Evolutionary conservation across 35 echinoderm and acorn worm genomes (phyloP).

Genomic region (Nesometra sesokonis): DNA sequence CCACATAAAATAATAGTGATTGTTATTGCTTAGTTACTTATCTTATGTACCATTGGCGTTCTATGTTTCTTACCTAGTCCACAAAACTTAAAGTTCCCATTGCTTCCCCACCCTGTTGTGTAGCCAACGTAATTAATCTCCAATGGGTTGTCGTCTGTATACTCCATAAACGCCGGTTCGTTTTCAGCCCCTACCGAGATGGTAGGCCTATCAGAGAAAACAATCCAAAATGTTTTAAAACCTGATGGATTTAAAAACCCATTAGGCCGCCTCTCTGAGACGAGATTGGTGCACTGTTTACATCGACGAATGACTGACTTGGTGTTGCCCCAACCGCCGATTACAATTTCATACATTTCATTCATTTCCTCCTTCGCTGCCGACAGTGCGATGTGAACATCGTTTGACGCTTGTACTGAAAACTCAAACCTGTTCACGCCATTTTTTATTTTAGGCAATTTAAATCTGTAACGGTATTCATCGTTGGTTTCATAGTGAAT

Average conservation of each 20-base stretch:
- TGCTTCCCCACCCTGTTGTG: conserved; percentile 42
- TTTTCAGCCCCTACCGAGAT: conserved; percentile 48
- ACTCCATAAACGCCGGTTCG: conserved; percentile 45
- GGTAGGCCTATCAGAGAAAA: conserved; percentile 22
- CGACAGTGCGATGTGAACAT: conserved; percentile 59
- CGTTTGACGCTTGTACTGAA: conserved; percentile 43
- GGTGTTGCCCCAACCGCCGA: conserved; percentile 61
- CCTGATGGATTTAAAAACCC: conserved; percentile 21
- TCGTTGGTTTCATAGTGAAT: background rate
- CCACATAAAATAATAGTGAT: no score
- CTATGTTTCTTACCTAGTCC: conserved; percentile 26
- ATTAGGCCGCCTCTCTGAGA: background rate
- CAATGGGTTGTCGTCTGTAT: conserved; percentile 53
- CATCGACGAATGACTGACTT: conserved; percentile 58
- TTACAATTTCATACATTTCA: conserved; percentile 64
- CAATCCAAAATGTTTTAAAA: conserved; percentile 52
- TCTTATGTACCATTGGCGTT: no score
- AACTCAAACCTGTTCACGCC: conserved; percentile 32
- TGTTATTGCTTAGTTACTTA: no score
- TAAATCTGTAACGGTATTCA: background rate
- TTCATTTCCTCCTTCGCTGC: conserved; percentile 7
- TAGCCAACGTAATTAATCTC: conserved; percentile 50
- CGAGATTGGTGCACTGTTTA: conserved; percentile 2
- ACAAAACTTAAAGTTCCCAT: conserved; percentile 46
- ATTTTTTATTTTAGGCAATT: background rate